Base-by-base conservation (phyloP, 2,888 invertebrate species). In the Chesias legatella region DNA sequence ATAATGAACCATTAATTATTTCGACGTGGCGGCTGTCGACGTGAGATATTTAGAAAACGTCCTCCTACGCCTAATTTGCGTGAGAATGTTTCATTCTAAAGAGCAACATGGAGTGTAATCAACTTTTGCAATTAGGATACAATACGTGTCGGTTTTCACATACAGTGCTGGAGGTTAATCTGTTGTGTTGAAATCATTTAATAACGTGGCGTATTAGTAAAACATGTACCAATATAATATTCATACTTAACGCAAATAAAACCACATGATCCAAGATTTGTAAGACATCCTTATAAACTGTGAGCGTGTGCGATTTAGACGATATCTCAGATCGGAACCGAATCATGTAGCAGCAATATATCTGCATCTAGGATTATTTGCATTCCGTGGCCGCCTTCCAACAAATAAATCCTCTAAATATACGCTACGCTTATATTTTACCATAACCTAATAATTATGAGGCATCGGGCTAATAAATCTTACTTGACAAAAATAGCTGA, bases 1-100 rank as follows among this genome's bases (percentile, higher is more conserved):
- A 75, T 73, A 60, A 69, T 58, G 42, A 59, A 65, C 69, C 61
- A 73, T 75, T 77, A 75, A 73, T 78, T 72, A 74, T 67, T 60
- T 56, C 49, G 43, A 53, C 58, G 58, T 47, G 43, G 56, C 59
- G 50, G 58, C 57, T 50, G 58, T 55, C 60, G 63, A 65, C 62
- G 61, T 69, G 62, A 67, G 71, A 68, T 70, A 73, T 72, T 73
- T 67, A 67, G 67, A 67, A 70, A 71, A 67, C 66, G 60, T 69
- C 74, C 67, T 60, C 70, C 72, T 65, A 71, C 72, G 59, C 60
- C 53, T 62, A 60, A 68, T 67, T 66, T 67, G 62, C 60, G 60
- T 65, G 65, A 64, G 67, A 70, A 70, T 66, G 60, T 59, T 52
- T 48, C 51, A 38, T 43, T 50, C 43, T 58, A 56, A 65, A 61